Evolutionary conservation across 2,797 vertebrate species (phyloP), one percentile per base, ranked within the genome.

Genomic region (Delichon dasypus): DNA sequence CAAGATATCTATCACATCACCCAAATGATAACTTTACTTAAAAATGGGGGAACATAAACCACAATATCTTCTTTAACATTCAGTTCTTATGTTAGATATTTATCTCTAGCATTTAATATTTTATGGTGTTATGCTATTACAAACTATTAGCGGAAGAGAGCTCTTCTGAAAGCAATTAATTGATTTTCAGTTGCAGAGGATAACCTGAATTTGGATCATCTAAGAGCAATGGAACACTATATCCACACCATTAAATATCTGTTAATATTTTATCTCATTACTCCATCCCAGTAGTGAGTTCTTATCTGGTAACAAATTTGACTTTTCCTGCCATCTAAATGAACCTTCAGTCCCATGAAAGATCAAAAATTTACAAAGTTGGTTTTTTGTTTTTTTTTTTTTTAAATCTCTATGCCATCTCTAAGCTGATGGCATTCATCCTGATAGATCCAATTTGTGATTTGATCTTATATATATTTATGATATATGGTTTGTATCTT

Each of bases 221-320:
- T 76, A 51, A 84, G 14, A 66, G 76, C 62, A 81, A 20, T 38
- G 44, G 53, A 87, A 87, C 40, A 44, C 40, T 68, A 22, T n/a
- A 61, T 58, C 23, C 36, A 73, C 32, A 57, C 65, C 73, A 81
- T 92, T 92, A 83, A 89, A 89, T 95, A 60, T 16, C 40, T 78
- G 60, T 85, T 71, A 92, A 81, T 94, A 76, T 86, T 95, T 95
- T 76, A 84, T 64, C 19, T 88, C 29, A 53, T 92, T 89, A 77
- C 36, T 66, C 44, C 25, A 51, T 91, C n/a, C n/a, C 44, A 62
- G 11, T 18, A 30, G 13, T 29, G 36, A 75, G 19, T 66, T 89
- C 25, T 72, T 29, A 60, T 40, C 18, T 75, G 34, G 3, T 72
- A 85, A 79, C 27, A 65, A 86, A 32, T 70, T 57, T 71, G 48